Evolutionary conservation across 2,797 vertebrate species (phyloP), one percentile per base, ranked within the genome.

Genomic region (Telmatherina bonti): DNA sequence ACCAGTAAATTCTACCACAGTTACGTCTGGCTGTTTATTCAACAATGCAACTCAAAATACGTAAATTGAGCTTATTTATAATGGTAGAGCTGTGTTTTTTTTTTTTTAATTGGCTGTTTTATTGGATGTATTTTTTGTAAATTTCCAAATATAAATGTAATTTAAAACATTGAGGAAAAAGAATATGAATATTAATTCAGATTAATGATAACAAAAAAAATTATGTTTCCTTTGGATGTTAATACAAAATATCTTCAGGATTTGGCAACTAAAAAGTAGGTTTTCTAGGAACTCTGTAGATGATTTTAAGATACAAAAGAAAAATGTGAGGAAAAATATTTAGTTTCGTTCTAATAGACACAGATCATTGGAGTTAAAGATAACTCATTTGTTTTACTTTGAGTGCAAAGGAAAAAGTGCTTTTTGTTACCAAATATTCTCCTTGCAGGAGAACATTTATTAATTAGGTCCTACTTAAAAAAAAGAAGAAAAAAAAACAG

Each of bases 401-500:
- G 11, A 38, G 35, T 36, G 20, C n/a, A 54, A 27, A 20, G 27
- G 16, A 59, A 60, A 29, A 51, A 56, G 9, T 13, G 24, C 24
- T 33, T 43, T 61, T 53, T 41, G 10, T 35, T 13, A 35, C 18
- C 24, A 35, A 57, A 31, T 35, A 11, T 71, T 10, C 38, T 33
- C 26, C 54, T 9, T 36, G 16, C 7, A n/a, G 7, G 24, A 8
- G 9, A 18, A 30, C n/a, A 13, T 16, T 59, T 60, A 26, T 15
- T 53, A 57, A 52, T 75, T 58, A 53, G 26, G 16, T 33, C 5
- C 27, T 20, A 51, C 45, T 1, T n/a, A n/a, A n/a, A n/a, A n/a
- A n/a, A n/a, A n/a, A n/a, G n/a, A n/a, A n/a, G n/a, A n/a, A 52
- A 11, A 64, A 60, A 72, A 22, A 58, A 15, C 16, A 36, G 20